These are phyloP conservation scores for Tetranychus truncatus DNA, from an alignment of 2,888 invertebrate genomes.

Conservation along the genomic window DNA sequence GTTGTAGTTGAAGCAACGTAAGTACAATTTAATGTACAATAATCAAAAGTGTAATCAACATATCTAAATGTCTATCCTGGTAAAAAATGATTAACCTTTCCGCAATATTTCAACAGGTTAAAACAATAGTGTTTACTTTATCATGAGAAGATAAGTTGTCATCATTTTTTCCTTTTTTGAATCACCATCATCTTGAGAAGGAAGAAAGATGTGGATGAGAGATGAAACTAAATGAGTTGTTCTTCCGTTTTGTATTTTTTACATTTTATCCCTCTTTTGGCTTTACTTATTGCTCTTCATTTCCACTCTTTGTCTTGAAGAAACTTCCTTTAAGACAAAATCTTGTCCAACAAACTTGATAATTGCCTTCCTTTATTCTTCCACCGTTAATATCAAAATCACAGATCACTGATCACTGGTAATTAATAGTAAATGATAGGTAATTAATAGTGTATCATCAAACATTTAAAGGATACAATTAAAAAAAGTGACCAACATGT, in stretches of 20 bases:
- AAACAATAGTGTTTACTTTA: not conserved
- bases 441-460: too few species aligned
- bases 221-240: not conserved
- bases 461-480: too few species aligned
- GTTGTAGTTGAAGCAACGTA: constrained; percentile 98
- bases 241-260: not conserved
- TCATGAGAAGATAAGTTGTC: not conserved
- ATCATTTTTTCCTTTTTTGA: not conserved
- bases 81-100: too few species aligned
- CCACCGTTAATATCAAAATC: constrained; percentile 5
- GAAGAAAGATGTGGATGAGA: not conserved
- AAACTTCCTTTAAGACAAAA: not conserved
- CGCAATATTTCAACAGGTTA: not conserved
- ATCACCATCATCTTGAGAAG: not conserved
- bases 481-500: too few species aligned
- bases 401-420: not conserved
- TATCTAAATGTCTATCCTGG: too few species aligned
- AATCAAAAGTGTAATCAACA: too few species aligned
- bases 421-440: too few species aligned
- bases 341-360: too few species aligned
- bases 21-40: constrained; percentile 37
- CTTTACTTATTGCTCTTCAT: not conserved
- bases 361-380: not conserved
- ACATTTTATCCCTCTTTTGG: not conserved
- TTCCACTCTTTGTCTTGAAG: not conserved